Conservation (phyloP, 2,888 invertebrate genomes). For the Melitaea athalia region DNA sequence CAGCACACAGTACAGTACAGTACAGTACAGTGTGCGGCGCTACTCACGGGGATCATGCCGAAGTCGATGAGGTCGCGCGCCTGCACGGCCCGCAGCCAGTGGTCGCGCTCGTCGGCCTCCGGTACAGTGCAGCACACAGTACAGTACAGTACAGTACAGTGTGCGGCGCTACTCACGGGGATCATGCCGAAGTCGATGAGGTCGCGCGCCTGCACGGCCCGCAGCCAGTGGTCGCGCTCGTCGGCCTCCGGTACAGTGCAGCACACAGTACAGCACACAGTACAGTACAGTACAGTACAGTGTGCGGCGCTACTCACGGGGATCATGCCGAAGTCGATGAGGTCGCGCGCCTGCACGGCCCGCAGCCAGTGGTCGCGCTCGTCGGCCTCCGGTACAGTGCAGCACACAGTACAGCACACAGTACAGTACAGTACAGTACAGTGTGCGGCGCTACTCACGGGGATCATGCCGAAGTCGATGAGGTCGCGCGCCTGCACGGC, state of each 20-base stretch:
- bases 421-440: background rate
- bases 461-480: constrained; percentile 5
- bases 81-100: constrained; percentile 5
- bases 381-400: background rate
- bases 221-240: constrained; percentile 6
- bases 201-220: constrained; percentile 5
- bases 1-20: background rate
- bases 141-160: too few species aligned
- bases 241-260: background rate
- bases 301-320: background rate
- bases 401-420: background rate
- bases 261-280: too few species aligned
- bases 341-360: constrained; percentile 5
- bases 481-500: constrained; percentile 6
- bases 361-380: background rate
- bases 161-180: background rate
- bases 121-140: too few species aligned
- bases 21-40: background rate
- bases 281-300: too few species aligned
- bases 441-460: background rate
- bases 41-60: background rate
- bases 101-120: constrained; percentile 3
- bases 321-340: constrained; percentile 5
- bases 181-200: constrained; percentile 6
- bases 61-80: constrained; percentile 6